Evolutionary conservation across 2,113 vertebrate species (phyloP).

Genomic region (Formicarius rufipectus): DNA sequence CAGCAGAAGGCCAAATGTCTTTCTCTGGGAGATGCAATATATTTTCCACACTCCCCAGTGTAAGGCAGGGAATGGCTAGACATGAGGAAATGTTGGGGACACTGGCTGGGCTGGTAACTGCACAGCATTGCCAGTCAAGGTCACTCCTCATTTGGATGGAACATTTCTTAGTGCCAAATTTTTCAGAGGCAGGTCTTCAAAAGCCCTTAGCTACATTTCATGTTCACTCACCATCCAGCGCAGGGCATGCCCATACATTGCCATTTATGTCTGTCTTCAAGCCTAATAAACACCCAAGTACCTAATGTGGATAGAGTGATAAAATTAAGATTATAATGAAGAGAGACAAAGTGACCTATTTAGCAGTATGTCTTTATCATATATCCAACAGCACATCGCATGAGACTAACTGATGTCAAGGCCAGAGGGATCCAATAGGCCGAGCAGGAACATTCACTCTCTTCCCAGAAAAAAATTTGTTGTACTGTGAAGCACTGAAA

Average conservation of each 20-base stretch:
- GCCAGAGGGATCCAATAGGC: neutral
- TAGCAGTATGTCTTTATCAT: rapidly evolving
- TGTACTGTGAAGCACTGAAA: conserved; percentile 69
- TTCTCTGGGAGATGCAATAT: neutral
- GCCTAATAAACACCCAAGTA: neutral
- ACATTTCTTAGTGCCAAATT: neutral
- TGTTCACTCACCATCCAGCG: neutral
- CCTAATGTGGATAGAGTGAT: neutral
- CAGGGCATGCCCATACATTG: neutral
- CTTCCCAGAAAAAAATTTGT: conserved; percentile 78
- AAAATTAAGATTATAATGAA: neutral
- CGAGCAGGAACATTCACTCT: neutral
- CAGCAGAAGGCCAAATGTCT: neutral
- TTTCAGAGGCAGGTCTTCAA: neutral
- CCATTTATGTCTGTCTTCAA: neutral
- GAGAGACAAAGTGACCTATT: neutral
- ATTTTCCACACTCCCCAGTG: neutral
- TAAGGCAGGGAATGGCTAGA: neutral
- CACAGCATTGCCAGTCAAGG: neutral
- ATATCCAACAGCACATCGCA: neutral
- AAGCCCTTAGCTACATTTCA: neutral
- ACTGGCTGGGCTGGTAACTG: neutral
- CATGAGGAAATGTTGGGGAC: neutral
- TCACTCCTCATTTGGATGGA: neutral
- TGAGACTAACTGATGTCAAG: neutral